Evolutionary conservation across 2,888 invertebrate genomes (phyloP).

Genomic region (Dorcus hopei): DNA sequence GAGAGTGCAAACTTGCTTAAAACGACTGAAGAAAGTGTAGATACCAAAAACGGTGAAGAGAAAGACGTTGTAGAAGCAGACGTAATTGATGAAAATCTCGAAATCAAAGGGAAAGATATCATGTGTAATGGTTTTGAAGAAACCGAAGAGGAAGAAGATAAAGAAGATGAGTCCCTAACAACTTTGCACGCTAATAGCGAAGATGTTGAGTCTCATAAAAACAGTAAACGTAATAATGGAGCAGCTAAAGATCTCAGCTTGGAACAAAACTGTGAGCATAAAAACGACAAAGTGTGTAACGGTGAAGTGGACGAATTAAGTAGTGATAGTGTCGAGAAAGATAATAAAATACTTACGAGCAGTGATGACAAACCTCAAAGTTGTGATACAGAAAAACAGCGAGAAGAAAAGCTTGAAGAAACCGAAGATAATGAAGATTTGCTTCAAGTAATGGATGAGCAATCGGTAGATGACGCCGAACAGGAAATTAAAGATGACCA

Average conservation of each 20-base stretch:
- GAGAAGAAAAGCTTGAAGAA: slow-evolving; percentile 10
- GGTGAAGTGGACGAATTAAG: background rate
- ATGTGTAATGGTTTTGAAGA: background rate
- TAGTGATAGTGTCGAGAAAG: slow-evolving; percentile 8
- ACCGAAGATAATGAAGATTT: slow-evolving; percentile 23
- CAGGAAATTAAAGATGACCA: slow-evolving; percentile 20
- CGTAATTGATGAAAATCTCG: background rate
- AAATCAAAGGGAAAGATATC: background rate
- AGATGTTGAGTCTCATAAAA: too few species aligned
- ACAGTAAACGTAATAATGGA: too few species aligned
- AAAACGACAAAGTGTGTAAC: background rate
- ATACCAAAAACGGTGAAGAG: background rate
- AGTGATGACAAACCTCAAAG: slow-evolving; percentile 1
- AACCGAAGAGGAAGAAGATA: slow-evolving; percentile 10
- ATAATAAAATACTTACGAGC: background rate
- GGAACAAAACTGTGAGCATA: background rate
- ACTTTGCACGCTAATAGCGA: too few species aligned
- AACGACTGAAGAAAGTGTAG: background rate
- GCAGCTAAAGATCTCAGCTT: too few species aligned
- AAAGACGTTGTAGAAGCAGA: background rate
- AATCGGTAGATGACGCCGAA: slow-evolving; percentile 16
- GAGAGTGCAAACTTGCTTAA: background rate
- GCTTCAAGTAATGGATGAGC: slow-evolving; percentile 22
- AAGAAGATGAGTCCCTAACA: background rate
- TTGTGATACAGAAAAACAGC: background rate